Conservation (phyloP, 2,113 vertebrate species). For the Pampusana beccarii region DNA sequence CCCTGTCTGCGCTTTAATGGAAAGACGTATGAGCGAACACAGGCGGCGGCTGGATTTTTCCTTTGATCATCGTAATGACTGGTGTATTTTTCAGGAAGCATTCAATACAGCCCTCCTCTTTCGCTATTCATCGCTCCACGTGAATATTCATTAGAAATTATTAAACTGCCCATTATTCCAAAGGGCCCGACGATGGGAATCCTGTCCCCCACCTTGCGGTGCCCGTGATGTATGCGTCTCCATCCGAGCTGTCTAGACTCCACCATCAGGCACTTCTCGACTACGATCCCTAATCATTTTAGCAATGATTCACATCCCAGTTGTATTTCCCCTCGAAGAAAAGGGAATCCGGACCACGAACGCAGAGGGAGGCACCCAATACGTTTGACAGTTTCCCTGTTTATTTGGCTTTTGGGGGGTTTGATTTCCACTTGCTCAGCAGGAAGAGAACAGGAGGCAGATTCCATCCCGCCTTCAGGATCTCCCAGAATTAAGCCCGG, state of each 20-base stretch:
- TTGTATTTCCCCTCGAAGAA: not conserved
- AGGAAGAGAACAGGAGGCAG: not conserved
- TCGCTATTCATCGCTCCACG: not conserved
- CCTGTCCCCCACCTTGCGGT: not conserved
- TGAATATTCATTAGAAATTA: slow-evolving; percentile 44
- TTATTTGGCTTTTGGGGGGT: not conserved
- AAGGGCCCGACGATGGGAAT: accelerated
- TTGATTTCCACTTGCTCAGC: not conserved
- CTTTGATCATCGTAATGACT: not conserved
- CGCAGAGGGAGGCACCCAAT: not conserved
- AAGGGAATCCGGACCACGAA: not conserved
- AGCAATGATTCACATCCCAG: not conserved
- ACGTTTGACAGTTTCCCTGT: not conserved
- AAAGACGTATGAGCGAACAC: not conserved
- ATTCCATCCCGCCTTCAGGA: slow-evolving; percentile 5
- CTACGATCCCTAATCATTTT: not conserved
- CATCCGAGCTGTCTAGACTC: not conserved
- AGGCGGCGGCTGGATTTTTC: not conserved
- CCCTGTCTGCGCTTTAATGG: not conserved
- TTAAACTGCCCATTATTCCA: not conserved
- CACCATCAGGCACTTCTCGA: not conserved
- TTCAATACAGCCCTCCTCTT: not conserved
- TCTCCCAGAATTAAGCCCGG: not conserved
- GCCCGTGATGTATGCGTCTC: not conserved
- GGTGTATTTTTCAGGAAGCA: not conserved